Evolutionary conservation across 1,140 invertebrate genomes (phyloP).

Genomic region (Eupeodes corollae): DNA sequence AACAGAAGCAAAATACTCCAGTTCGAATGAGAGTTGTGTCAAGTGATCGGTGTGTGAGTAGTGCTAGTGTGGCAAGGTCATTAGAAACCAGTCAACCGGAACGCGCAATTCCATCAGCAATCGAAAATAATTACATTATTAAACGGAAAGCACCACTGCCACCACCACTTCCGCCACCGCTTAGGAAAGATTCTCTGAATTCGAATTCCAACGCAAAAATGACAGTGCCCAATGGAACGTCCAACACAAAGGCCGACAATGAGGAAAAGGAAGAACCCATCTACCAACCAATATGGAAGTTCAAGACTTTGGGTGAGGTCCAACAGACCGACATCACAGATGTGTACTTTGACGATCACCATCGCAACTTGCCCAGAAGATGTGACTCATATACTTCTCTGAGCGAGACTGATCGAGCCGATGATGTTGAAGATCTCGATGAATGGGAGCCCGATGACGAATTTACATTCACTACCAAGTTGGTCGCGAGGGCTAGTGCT

Average conservation of each 20-base stretch:
- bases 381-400: no score
- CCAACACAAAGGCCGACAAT: background rate
- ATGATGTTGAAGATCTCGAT: conserved; percentile 25
- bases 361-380: no score
- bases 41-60: no score
- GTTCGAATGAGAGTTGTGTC: no score
- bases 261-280: conserved; percentile 24
- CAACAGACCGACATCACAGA: conserved; percentile 8
- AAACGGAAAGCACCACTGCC: background rate
- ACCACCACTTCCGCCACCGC: background rate
- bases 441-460: conserved; percentile 35
- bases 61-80: no score
- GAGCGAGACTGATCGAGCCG: conserved; percentile 3
- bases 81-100: no score
- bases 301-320: conserved; percentile 22
- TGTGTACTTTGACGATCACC: no score
- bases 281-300: conserved; percentile 36
- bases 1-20: no score
- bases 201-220: background rate
- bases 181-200: background rate
- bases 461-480: conserved; percentile 24
- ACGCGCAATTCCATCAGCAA: no score
- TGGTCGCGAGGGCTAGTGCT: conserved; percentile 2
- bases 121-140: no score
- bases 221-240: background rate